A percentile compares a stretch with the other conserved stretches of the same genome.
These are phyloP conservation scores for Unio pictorum DNA, from an alignment of 2,888 invertebrate species.

Conservation along the genomic window DNA sequence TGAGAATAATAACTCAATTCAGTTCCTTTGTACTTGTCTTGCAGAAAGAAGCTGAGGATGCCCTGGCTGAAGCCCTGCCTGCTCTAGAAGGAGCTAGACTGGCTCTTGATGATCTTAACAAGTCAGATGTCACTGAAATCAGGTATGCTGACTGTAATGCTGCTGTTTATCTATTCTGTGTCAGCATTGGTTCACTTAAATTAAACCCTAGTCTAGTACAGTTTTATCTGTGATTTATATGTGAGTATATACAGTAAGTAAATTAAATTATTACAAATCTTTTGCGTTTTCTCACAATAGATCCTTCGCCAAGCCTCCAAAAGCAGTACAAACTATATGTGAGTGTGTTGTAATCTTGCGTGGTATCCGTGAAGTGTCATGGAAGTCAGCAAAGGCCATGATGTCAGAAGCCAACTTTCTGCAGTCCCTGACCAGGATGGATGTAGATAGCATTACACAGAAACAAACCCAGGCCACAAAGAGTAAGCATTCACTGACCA, in stretches of 20 bases:
- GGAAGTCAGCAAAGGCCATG: conserved; percentile 93
- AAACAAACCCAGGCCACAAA: conserved; percentile 69
- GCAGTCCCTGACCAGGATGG: conserved; percentile 86
- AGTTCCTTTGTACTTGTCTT: not conserved
- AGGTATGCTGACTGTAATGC: conserved; percentile 47
- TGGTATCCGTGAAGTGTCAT: conserved; percentile 87
- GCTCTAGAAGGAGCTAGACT: conserved; percentile 85
- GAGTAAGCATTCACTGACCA: conserved; percentile 39
- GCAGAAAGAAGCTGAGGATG: conserved; percentile 83
- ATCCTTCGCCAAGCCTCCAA: conserved; percentile 92
- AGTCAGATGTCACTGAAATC: conserved; percentile 93
- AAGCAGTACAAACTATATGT: conserved; percentile 89
- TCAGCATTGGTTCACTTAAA: not conserved
- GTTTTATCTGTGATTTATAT: too few species aligned
- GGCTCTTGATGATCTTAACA: conserved; percentile 87
- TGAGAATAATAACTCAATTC: too few species aligned
- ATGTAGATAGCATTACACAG: conserved; percentile 75
- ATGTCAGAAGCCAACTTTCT: conserved; percentile 93
- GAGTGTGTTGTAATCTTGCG: conserved; percentile 91
- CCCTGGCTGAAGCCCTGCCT: conserved; percentile 86
- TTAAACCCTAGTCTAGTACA: too few species aligned
- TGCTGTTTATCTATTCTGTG: too few species aligned
- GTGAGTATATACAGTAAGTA: too few species aligned
- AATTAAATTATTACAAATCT: too few species aligned
- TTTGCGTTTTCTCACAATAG: conserved; percentile 64